Percentiles rank a stretch among this genome's conserved stretches.
These are phyloP conservation scores for Doryteuthis pealeii DNA, from an alignment of 1,140 invertebrate genomes.

Conservation along the genomic window DNA sequence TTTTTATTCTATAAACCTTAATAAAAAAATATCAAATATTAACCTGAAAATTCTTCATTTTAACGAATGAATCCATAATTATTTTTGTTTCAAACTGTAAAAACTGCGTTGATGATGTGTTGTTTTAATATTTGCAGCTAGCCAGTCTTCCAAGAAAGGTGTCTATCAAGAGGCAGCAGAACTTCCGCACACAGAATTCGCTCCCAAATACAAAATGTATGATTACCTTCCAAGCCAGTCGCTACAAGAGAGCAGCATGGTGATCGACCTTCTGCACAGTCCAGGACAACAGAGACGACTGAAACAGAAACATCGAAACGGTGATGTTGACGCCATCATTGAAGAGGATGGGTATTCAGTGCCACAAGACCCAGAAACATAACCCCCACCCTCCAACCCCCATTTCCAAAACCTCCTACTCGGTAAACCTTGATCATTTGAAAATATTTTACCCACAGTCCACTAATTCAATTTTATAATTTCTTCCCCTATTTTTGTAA, in stretches of 20 bases:
- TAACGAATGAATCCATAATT: too few species aligned
- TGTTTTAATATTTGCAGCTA: neutral
- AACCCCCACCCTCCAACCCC: neutral
- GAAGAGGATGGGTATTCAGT: neutral
- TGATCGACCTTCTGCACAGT: neutral
- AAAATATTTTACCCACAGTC: too few species aligned
- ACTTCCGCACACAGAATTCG: neutral
- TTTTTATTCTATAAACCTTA: too few species aligned
- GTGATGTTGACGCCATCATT: neutral
- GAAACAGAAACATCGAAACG: neutral
- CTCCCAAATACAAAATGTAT: neutral
- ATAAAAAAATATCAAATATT: too few species aligned
- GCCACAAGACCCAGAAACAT: neutral
- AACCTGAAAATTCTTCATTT: too few species aligned
- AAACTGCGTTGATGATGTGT: too few species aligned
- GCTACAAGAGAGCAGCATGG: neutral
- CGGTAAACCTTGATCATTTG: too few species aligned
- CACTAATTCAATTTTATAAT: too few species aligned
- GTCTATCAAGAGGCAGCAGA: neutral
- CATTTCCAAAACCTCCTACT: neutral
- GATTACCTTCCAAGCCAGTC: neutral
- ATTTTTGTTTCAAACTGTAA: too few species aligned
- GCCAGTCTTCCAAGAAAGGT: neutral
- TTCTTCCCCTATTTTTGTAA: too few species aligned
- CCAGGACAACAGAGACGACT: neutral